These are phyloP conservation scores for Bothrops alternatus DNA, from an alignment of 2,797 vertebrate species.

Conservation along the genomic window DNA sequence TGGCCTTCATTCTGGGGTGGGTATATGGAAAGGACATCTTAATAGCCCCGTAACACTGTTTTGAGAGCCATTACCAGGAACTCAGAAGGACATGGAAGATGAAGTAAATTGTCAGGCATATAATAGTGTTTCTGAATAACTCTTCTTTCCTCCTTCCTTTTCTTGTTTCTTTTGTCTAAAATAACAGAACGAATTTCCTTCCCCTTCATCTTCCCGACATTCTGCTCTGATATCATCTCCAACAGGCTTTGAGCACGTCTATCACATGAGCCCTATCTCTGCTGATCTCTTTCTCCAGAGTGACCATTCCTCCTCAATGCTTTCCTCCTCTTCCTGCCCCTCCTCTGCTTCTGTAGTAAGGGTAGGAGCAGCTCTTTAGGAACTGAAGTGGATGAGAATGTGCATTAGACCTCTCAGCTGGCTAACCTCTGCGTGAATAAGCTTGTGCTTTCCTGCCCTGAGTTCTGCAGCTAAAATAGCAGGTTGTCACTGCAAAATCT, in stretches of 20 bases:
- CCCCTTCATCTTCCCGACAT: conserved; percentile 76
- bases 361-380: conserved; percentile 77
- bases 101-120: conserved; percentile 35
- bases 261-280: conserved; percentile 82
- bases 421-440: conserved; percentile 28
- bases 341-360: conserved; percentile 85
- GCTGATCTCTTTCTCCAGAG: conserved; percentile 84
- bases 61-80: conserved; percentile 2
- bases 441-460: conserved; percentile 28
- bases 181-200: conserved; percentile 79
- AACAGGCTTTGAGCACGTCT: conserved; percentile 86
- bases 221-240: conserved; percentile 83
- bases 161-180: conserved; percentile 66
- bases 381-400: conserved; percentile 34
- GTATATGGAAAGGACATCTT: background rate
- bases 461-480: conserved; percentile 12
- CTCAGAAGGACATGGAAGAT: conserved; percentile 21
- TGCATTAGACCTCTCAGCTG: conserved; percentile 32
- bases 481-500: conserved; percentile 5
- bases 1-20: background rate
- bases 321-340: conserved; percentile 79
- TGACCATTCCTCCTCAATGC: conserved; percentile 77
- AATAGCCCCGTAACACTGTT: background rate
- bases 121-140: conserved; percentile 57
- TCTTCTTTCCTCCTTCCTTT: conserved; percentile 62